Conservation (phyloP, 2,888 invertebrate species). For the Ectemnius lituratus region DNA sequence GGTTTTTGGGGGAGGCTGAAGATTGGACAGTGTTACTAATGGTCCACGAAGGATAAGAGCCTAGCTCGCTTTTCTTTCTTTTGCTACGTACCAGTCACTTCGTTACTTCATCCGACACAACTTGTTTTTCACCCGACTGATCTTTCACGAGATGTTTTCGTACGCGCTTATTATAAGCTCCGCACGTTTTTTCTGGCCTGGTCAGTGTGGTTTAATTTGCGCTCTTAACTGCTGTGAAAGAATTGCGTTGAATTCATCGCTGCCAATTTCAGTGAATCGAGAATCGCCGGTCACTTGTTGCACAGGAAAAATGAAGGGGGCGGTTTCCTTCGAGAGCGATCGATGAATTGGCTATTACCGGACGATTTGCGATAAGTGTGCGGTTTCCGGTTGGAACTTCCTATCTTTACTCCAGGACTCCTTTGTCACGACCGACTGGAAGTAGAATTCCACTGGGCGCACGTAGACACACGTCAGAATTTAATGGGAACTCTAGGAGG, state of each 20-base stretch:
- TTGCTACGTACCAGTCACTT: not conserved
- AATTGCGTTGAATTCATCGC: conserved; percentile 13
- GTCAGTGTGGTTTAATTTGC: conserved; percentile 21
- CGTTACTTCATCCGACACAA: not conserved
- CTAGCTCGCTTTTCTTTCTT: not conserved
- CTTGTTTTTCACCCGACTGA: not conserved
- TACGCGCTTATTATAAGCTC: conserved; percentile 1
- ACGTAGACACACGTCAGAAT: not conserved
- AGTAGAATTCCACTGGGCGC: not conserved
- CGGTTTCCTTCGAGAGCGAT: not conserved
- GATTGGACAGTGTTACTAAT: not conserved
- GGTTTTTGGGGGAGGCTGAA: not conserved
- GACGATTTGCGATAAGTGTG: conserved; percentile 6
- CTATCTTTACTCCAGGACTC: not conserved
- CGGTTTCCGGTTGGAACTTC: not conserved
- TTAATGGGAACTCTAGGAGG: not conserved
- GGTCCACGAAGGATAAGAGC: not conserved
- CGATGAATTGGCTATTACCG: conserved; percentile 38
- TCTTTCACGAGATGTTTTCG: not conserved
- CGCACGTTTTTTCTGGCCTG: conserved; percentile 7
- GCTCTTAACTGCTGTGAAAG: not conserved
- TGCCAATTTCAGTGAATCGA: conserved; percentile 25
- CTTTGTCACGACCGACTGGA: no score
- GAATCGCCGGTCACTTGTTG: conserved; percentile 32
- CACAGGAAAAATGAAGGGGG: conserved; percentile 23